Base-by-base conservation (phyloP, 2,113 vertebrate species). In the Etia nguti region DNA sequence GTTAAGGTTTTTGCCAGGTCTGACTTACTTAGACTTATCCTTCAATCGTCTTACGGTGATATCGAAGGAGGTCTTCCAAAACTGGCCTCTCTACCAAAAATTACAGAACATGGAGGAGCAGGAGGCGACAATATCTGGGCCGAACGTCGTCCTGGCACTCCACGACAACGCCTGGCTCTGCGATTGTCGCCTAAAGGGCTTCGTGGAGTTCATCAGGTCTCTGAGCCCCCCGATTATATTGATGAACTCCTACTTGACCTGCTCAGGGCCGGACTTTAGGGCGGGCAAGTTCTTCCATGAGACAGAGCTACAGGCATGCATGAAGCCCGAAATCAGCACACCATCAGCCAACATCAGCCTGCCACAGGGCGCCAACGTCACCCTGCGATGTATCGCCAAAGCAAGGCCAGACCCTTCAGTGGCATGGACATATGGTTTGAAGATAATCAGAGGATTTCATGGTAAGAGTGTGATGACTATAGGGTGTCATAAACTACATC, bases 11-110 rank as follows among this genome's bases (percentile, higher is more conserved):
- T 92, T 99, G 90, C 94, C 96, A 85, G 96, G 93, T 85, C 95
- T 98, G 95, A 98, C 97, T 93, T 98, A 98, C 89, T 97, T 99
- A 97, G 98, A 99, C 85, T 94, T 98, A 65, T 98, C 98, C 84
- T 98, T 97, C 96, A 99, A 98, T 94, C 97, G 96, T 92, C 97
- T 99, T 91, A 97, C 96, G 1, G 95, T 99, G 83, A 97, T 98
- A 92, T 98, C 98, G 65, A 97, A 94, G 90, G 97, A 97, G 52
- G 97, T 99, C 88, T 99, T 99, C 93, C 92, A 96, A 86, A 98
- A 95, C 90, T 98, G 98, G 97, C 97, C 96, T 0, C 89, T 97
- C 22, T 97, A 97, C 85, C 97, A 97, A 94, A 97, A 95, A 86
- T 90, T 87, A 18, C 93, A 93, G 87, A 94, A 85, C 70, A 59